Conservation (phyloP, 2,888 invertebrate genomes). For the Nebria brevicollis region DNA sequence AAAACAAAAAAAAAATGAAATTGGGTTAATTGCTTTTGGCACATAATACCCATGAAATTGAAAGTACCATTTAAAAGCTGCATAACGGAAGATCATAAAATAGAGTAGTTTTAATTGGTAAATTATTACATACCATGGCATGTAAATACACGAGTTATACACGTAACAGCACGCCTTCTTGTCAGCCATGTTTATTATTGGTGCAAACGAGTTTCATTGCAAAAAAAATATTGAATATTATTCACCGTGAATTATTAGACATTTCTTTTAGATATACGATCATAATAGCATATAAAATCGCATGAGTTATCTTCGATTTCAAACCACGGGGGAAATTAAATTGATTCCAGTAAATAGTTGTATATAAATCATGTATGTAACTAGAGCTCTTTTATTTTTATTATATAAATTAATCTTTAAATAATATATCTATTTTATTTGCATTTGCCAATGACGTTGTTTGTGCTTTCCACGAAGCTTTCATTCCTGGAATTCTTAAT, state of each 20-base stretch:
- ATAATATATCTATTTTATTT: background rate
- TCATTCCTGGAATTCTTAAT: no score
- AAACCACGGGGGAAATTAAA: background rate
- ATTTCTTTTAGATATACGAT: background rate
- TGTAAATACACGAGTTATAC: background rate
- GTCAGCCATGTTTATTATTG: background rate
- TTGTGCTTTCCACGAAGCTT: no score
- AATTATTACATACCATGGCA: background rate
- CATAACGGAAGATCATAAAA: background rate
- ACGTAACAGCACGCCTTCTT: conserved; percentile 1
- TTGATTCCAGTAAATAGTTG: background rate
- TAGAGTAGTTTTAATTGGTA: background rate
- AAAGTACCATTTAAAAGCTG: background rate
- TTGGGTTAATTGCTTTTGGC: background rate
- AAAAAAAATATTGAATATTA: background rate
- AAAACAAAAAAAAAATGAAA: background rate
- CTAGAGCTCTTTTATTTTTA: background rate
- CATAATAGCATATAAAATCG: background rate
- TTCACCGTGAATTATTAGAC: background rate
- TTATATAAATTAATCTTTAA: background rate
- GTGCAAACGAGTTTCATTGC: background rate
- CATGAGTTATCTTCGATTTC: background rate
- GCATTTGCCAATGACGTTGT: background rate
- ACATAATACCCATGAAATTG: background rate
- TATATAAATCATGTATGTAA: background rate